Evolutionary conservation across 1,140 invertebrate species (phyloP), one percentile per base, ranked within the genome.

Genomic region (Plodia interpunctella): DNA sequence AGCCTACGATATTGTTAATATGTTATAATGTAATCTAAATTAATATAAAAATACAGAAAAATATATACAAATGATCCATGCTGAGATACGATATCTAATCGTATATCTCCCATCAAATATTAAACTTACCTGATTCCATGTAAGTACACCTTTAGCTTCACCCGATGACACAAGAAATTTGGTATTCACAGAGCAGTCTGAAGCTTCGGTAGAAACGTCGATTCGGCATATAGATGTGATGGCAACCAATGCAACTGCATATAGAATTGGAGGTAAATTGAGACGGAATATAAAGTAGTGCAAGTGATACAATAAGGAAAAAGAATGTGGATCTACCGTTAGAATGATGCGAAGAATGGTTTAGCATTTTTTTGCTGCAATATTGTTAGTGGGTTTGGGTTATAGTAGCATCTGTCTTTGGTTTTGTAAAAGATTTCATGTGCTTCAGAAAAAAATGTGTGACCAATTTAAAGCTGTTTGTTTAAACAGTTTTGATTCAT

Each of bases 181-280:
- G 19, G n/a, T 53, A 53, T 53, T 53, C 51, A 53, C 19, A 11
- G 13, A 13, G 19, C n/a, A 11, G 20, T 25, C 21, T 20, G 19
- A n/a, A n/a, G 20, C 13, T 53, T 53, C 51, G 15, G 51, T 53
- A 25, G 51, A 53, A 53, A 53, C 51, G 51, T 25, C 51, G 51
- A 53, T 20, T 25, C 51, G 19, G 51, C 19, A 53, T 53, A 53
- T 44, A 44, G 38, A 44, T 44, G 38, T 44, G 38, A 44, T 44
- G 38, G 38, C 15, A 44, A 44, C 5, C 38, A 44, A 44, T 44
- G 38, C 38, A 44, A n/a, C 38, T 10, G 38, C 38, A 44, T 44
- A 44, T 44, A 6, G n/a, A 44, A 44, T 44, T 44, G 38, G 38
- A 44, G 38, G 38, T 44, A 44, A 44, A 44, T 44, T 44, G 38